phyloP scores from a whole-genome alignment of 2,888 invertebrate species.

The Acanthosoma haemorrhoidale region DNA sequence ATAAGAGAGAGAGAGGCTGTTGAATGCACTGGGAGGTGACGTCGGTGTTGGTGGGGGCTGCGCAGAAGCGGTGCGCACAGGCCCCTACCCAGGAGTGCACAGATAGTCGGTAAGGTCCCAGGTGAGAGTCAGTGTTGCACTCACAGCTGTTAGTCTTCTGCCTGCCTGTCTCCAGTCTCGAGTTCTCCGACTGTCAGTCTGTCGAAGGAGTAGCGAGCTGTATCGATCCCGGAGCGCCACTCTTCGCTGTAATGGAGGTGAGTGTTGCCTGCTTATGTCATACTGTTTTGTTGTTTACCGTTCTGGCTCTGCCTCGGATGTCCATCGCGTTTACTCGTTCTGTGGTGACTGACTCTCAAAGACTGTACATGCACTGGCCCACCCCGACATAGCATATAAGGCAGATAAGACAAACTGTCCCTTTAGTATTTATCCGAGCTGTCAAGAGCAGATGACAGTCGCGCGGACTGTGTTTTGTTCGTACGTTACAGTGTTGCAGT shows the following conservation, averaged over 20 bases:
- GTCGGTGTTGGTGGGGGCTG: conserved; percentile 48
- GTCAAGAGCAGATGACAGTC: too few species aligned
- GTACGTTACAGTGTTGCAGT: too few species aligned
- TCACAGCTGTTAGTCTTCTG: not conserved
- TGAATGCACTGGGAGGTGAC: conserved; percentile 54
- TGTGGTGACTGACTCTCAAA: too few species aligned
- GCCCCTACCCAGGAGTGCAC: too few species aligned
- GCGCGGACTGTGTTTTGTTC: too few species aligned
- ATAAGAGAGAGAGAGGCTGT: conserved; percentile 39
- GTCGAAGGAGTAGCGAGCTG: not conserved
- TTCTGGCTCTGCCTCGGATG: not conserved
- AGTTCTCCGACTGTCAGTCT: too few species aligned
- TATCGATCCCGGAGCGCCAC: not conserved
- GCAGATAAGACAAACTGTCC: too few species aligned
- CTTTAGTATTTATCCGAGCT: too few species aligned
- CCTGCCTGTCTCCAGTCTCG: not conserved
- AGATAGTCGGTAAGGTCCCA: not conserved
- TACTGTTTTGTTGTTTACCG: not conserved
- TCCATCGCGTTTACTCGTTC: too few species aligned
- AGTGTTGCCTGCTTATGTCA: not conserved
- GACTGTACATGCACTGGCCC: too few species aligned
- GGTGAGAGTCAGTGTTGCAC: not conserved
- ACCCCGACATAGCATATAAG: too few species aligned
- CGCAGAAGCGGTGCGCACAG: conserved; percentile 47
- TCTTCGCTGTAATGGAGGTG: conserved; percentile 8